Evolutionary conservation across 2,113 vertebrate species (phyloP), one percentile per base, ranked within the genome.

Genomic region (Oxyruncus cristatus): DNA sequence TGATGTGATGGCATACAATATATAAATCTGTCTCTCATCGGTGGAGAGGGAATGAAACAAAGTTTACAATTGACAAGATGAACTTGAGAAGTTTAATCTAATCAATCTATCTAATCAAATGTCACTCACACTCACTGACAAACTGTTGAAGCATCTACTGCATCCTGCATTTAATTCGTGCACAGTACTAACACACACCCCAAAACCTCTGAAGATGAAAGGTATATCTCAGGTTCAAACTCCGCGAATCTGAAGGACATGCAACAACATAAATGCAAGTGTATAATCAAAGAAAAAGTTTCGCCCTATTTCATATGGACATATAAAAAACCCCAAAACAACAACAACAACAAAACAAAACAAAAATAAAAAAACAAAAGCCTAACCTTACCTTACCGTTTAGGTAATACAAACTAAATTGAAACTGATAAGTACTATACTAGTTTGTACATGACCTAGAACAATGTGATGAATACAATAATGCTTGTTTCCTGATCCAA

Each of bases 1-100:
- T 95, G 96, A 97, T 97, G 75, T 85, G 41, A 78, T 28, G 35
- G 33, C 49, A 92, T 93, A 89, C n/a, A 90, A 68, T 86, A 85
- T 33, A 94, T 95, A 97, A 97, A 96, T 95, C 92, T 96, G 50
- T 91, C 83, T 78, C 66, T 95, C 58, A 47, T 73, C 71, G 81
- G 49, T 37, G 63, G 53, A 71, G 22, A 90, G 21, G 15, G 61
- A 96, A 65, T 35, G 75, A 95, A 94, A 75, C 27, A 76, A 68
- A 56, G 19, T 92, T 97, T 97, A 85, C 74, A 97, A 87, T 19
- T 93, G 92, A 94, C 63, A 16, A 11, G 55, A 71, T 12, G 96
- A 96, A 96, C 39, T 59, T 84, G 28, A 94, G 65, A 53, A 80
- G 63, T 90, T 96, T 95, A 95, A 89, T 59, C 73, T 93, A 92